Evolutionary conservation across 2,888 invertebrate species (phyloP).

Genomic region (Lasius fuliginosus): DNA sequence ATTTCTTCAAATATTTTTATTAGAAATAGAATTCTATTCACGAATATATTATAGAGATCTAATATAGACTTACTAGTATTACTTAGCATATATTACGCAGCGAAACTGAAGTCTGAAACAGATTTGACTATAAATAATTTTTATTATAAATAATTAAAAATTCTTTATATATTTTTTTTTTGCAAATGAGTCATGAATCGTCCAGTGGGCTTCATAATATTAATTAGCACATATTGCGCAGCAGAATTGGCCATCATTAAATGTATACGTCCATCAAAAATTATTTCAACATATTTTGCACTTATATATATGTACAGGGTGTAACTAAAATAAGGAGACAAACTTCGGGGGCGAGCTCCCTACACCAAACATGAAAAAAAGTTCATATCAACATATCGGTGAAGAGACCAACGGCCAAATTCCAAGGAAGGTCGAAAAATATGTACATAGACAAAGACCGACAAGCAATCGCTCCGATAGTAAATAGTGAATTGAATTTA

Average conservation of each 20-base stretch:
- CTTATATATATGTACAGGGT: not conserved
- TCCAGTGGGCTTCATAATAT: not conserved
- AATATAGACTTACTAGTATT: not conserved
- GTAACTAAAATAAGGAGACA: no score
- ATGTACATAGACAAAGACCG: no score
- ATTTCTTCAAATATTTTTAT: no score
- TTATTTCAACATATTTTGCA: constrained; percentile 1
- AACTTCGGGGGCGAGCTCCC: no score
- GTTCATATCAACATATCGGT: no score
- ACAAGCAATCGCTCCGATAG: no score
- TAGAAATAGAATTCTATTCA: no score
- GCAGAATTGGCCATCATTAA: not conserved
- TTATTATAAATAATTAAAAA: not conserved
- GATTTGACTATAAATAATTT: constrained; percentile 3
- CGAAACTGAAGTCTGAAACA: not conserved
- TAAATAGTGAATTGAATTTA: no score
- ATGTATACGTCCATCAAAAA: not conserved
- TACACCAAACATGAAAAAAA: no score
- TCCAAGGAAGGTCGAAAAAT: no score
- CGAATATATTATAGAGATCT: no score
- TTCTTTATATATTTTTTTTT: not conserved
- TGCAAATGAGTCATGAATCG: not conserved
- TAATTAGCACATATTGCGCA: constrained; percentile 15
- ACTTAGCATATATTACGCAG: not conserved
- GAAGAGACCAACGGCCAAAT: no score